These are phyloP conservation scores for Leptonema lineaticorne DNA, from an alignment of 1,140 invertebrate genomes.

Conservation along the genomic window DNA sequence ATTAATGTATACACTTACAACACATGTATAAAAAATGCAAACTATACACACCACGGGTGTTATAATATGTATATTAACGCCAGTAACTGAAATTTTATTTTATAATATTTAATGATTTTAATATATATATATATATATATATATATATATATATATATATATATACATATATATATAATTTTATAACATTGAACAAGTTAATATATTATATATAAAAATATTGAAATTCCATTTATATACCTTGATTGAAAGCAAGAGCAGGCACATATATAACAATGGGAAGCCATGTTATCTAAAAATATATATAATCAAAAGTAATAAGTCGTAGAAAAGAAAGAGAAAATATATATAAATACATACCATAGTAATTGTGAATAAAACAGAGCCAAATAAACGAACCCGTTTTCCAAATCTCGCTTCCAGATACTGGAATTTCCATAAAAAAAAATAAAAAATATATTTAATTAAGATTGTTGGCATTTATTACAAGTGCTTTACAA, in stretches of 20 bases:
- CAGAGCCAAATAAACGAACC: slow-evolving; percentile 70
- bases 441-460: slow-evolving; percentile 41
- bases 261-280: slow-evolving; percentile 74
- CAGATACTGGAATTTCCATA: slow-evolving; percentile 66
- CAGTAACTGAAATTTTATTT: slow-evolving; percentile 68
- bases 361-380: slow-evolving; percentile 68
- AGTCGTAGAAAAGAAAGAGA: not conserved
- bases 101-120: slow-evolving; percentile 10
- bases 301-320: slow-evolving; percentile 15
- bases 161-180: too few relatives aligned
- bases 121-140: too few relatives aligned
- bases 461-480: too few relatives aligned
- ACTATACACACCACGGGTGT: slow-evolving; percentile 84
- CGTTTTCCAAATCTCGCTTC: slow-evolving; percentile 74
- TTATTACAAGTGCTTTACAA: not conserved
- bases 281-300: slow-evolving; percentile 65
- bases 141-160: too few relatives aligned
- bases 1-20: slow-evolving; percentile 63
- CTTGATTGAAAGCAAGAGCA: slow-evolving; percentile 75
- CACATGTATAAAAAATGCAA: slow-evolving; percentile 89
- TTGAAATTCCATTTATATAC: slow-evolving; percentile 48
- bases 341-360: slow-evolving; percentile 56
- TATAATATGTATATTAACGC: slow-evolving; percentile 78
- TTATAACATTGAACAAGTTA: too few relatives aligned
- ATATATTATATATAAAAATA: not conserved